A percentile compares a stretch with the other conserved stretches of the same genome.
phyloP scores from a whole-genome alignment of 2,888 invertebrate species.

The Dryomyza anilis region DNA sequence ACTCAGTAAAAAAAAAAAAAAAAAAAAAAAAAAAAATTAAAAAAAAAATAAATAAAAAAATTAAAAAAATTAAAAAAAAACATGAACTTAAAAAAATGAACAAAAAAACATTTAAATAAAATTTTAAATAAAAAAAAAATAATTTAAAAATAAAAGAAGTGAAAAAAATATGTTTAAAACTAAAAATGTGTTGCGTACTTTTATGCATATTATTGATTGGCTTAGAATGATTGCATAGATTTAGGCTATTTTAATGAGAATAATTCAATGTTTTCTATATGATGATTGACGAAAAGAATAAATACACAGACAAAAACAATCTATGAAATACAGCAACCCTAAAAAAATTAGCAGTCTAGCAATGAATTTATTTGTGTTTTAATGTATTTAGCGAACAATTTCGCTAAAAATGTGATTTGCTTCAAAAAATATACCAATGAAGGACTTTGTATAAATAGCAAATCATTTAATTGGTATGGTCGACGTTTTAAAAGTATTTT shows the following conservation, averaged over 20 bases:
- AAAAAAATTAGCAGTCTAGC: too few relatives aligned
- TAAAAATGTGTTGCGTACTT: neutral
- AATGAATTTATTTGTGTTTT: too few relatives aligned
- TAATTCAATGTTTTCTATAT: neutral
- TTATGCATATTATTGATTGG: neutral
- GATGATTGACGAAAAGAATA: neutral
- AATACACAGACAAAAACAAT: too few relatives aligned
- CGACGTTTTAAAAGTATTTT: too few relatives aligned
- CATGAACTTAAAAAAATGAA: neutral
- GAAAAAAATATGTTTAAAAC: conserved; percentile 28
- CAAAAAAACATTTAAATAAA: neutral
- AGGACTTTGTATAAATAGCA: too few relatives aligned
- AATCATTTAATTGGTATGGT: too few relatives aligned
- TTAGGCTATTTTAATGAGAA: neutral
- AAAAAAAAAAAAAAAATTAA: neutral
- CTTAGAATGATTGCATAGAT: too few relatives aligned
- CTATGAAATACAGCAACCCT: too few relatives aligned
- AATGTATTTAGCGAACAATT: too few relatives aligned
- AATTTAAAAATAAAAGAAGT: conserved; percentile 18
- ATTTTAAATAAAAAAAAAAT: neutral
- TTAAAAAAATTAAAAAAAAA: neutral
- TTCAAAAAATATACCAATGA: too few relatives aligned
- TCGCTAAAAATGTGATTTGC: too few relatives aligned
- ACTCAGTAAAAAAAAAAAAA: neutral
- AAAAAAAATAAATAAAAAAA: too few relatives aligned